Percentiles rank a stretch among this genome's conserved stretches.
Evolutionary conservation across 2,113 vertebrate species (phyloP).

Genomic region (Chaetodon trifascialis): DNA sequence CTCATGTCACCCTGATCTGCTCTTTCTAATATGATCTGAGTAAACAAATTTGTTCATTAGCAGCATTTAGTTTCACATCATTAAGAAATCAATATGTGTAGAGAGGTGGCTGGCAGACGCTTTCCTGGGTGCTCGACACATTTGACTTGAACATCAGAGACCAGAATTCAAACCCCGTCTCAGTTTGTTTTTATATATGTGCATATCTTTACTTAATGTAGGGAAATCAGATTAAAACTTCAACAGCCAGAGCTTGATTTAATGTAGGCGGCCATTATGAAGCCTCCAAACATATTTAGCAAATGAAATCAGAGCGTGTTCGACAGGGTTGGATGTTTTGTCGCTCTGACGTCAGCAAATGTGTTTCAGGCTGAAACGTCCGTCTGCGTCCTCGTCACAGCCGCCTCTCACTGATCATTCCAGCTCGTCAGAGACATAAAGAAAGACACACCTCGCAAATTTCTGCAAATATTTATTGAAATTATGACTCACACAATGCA

Average conservation of each 20-base stretch:
- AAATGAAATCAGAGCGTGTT: no score
- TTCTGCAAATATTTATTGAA: conserved; percentile 61
- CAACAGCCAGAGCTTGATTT: not conserved
- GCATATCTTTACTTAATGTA: no score
- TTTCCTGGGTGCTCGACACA: not conserved
- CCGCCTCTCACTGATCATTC: not conserved
- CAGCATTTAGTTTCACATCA: not conserved
- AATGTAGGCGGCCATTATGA: not conserved
- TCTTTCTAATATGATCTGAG: not conserved
- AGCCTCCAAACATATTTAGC: no score
- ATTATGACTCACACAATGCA: conserved; percentile 37
- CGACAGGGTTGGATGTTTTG: not conserved
- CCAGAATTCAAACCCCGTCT: not conserved
- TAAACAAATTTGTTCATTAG: not conserved
- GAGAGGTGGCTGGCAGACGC: not conserved
- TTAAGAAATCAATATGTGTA: not conserved
- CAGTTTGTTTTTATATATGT: not conserved
- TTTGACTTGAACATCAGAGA: not conserved
- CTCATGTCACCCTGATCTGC: not conserved
- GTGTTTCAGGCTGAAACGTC: not conserved
- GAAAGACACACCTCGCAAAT: conserved; percentile 1
- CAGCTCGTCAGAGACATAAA: not conserved
- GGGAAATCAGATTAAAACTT: no score
- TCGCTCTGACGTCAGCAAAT: not conserved
- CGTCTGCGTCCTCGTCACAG: not conserved